Evolutionary conservation across 30 jellyfish, hydroid and myxozoan species (phyloP), one percentile per base, ranked within the genome.

Genomic region (Pelagia noctiluca): DNA sequence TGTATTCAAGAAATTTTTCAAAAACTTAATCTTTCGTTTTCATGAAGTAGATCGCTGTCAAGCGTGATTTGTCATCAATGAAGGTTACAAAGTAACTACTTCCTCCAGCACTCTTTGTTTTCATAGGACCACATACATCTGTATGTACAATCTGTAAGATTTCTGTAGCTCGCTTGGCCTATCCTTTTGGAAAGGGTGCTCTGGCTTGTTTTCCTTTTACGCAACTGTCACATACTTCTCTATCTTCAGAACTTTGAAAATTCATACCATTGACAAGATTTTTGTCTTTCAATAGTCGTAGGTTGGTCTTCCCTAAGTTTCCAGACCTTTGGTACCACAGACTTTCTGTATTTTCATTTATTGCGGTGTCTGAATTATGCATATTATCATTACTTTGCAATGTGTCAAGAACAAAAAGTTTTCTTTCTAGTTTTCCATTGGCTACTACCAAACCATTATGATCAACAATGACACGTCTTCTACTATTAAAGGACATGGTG

Each of bases 231-330:
- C 72, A 60, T 5, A 60, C 8, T 24, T 60, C 23, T n/a, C 5
- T 60, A 5, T 60, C 72, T 60, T 60, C 72, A 8, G 23, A 4
- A 4, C 23, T 60, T 60, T 26, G 22, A 8, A 60, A 60, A 4
- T n/a, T 60, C 23, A 60, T 8, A 5, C 72, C 72, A n/a, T 60
- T 24, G 35, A 60, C 72, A 60, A 60, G 72, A 60, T n/a, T 24
- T 60, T 60, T 8, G 23, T 60, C 22, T 4, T 60, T 22, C 23
- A 60, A 60, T 4, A 60, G 30, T 60, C 21, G 10, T 5, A 60
- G 72, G 72, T 60, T 60, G 30, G 10, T 26, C 10, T 4, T n/a
- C 8, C 72, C 35, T 24, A 60, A 60, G 10, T 60, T 5, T 26
- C 72, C 30, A 60, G 10, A 60, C 21, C 72, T 60, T 60, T 60